phyloP scores from a whole-genome alignment of 1,140 invertebrate genomes.

The Calephelis virginiensis region DNA sequence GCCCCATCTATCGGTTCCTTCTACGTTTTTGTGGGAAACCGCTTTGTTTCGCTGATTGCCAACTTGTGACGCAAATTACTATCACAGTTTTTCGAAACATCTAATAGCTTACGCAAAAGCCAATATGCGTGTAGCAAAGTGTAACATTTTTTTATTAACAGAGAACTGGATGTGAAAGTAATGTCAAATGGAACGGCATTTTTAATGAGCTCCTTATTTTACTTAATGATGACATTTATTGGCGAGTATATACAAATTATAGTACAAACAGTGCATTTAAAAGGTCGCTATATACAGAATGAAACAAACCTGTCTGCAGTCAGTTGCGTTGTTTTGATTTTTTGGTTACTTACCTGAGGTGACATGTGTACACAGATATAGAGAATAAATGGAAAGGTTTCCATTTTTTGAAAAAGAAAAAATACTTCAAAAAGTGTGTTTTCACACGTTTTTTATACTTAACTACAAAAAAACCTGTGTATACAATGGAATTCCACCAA shows the following conservation, averaged over 20 bases:
- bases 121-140: slow-evolving; percentile 24
- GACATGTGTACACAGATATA: slow-evolving; percentile 46
- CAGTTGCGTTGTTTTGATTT: slow-evolving; percentile 52
- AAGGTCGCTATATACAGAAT: slow-evolving; percentile 40
- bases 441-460: too few species aligned
- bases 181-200: slow-evolving; percentile 24
- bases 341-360: slow-evolving; percentile 46
- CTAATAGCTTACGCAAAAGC: slow-evolving; percentile 23
- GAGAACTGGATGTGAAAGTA: slow-evolving; percentile 33
- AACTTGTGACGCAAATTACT: slow-evolving; percentile 30
- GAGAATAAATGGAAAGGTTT: slow-evolving; percentile 17
- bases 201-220: slow-evolving; percentile 37
- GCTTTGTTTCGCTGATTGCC: slow-evolving; percentile 11
- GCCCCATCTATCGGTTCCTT: background rate
- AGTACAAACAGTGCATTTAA: slow-evolving; percentile 33
- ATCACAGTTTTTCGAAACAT: slow-evolving; percentile 7
- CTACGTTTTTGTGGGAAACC: slow-evolving; percentile 13
- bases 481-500: too few species aligned
- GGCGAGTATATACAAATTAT: slow-evolving; percentile 22
- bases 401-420: background rate
- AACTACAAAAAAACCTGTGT: too few species aligned
- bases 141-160: slow-evolving; percentile 28
- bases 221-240: slow-evolving; percentile 37
- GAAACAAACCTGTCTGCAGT: slow-evolving; percentile 54
- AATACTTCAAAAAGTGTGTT: too few species aligned